phyloP scores from a whole-genome alignment of 2,113 vertebrate species.

The Setophaga petechia region DNA sequence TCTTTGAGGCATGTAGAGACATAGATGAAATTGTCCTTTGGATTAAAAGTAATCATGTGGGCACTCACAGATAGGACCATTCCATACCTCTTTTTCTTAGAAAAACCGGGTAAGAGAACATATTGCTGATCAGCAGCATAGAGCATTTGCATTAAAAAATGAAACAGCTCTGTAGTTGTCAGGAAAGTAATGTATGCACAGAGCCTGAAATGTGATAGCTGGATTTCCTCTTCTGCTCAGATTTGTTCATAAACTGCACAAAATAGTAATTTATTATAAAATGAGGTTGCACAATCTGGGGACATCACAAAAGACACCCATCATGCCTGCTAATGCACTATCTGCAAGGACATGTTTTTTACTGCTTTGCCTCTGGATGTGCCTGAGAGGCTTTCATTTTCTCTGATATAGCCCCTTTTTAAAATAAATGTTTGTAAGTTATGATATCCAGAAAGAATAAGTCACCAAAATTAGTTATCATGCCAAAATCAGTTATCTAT shows the following conservation, averaged over 20 bases:
- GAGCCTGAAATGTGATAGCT: not conserved
- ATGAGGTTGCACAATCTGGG: not conserved
- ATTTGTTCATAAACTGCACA: not conserved
- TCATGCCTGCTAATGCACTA: not conserved
- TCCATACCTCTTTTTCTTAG: not conserved
- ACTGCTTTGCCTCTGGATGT: not conserved
- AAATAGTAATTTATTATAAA: not conserved
- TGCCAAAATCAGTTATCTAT: not conserved
- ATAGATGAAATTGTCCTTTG: not conserved
- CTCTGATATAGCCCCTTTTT: not conserved
- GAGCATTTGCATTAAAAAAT: constrained; percentile 10
- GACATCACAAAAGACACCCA: not conserved
- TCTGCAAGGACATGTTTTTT: not conserved
- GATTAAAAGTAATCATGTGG: not conserved
- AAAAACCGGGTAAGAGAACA: not conserved
- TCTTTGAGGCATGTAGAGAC: not conserved
- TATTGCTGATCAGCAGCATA: not conserved
- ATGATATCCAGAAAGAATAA: not conserved
- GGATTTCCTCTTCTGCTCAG: not conserved
- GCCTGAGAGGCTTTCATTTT: fast-evolving
- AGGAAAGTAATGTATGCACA: not conserved
- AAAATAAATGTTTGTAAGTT: not conserved
- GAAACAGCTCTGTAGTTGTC: not conserved
- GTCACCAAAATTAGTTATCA: not conserved
- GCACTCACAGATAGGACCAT: not conserved